Base-by-base conservation (phyloP, 2,797 vertebrate genomes). In the Pogoniulus pusillus region DNA sequence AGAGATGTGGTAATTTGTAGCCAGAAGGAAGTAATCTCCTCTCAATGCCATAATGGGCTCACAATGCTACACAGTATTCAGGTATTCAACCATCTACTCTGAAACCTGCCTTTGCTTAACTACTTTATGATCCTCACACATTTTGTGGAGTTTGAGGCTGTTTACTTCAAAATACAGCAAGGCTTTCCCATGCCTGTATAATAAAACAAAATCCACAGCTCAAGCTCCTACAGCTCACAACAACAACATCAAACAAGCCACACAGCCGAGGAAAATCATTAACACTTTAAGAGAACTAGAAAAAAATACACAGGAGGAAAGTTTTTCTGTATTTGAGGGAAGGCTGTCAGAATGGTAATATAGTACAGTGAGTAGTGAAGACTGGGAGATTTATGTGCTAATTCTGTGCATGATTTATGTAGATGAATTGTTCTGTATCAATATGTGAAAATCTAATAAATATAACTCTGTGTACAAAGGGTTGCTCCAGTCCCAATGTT, bases 361-460 rank as follows among this genome's bases (percentile, higher is more conserved):
- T 35, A 89, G 92, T 70, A 55, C 47, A 86, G 82, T 54, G 74
- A 71, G 55, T 18, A 54, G 81, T 81, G 75, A 65, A 85, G 73
- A 91, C 51, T 82, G 54, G 82, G 84, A 97, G 97, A 97, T 98
- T 98, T 97, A 97, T 97, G 90, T 82, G 88, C 90, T 93, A 95
- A 88, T 96, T 95, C 85, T 85, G 68, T 70, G 76, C 45, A 64
- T 93, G 95, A 97, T 97, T 97, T 97, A 98, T 97, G 97, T 96
- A 97, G 97, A 97, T 96, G 62, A 96, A 97, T 97, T 84, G 79
- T 89, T 93, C 90, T 65, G 43, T 96, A 96, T 97, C 95, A 94
- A 96, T 97, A 97, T 93, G 95, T 95, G 97, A 96, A 97, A 97
- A 96, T 96, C 96, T 90, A 97, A 97, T 97, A 98, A 97, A 97